Percentiles rank a stretch among this genome's conserved stretches.
These are phyloP conservation scores for Strigamia transsilvanica DNA, from an alignment of 2,888 invertebrate genomes.

Conservation along the genomic window DNA sequence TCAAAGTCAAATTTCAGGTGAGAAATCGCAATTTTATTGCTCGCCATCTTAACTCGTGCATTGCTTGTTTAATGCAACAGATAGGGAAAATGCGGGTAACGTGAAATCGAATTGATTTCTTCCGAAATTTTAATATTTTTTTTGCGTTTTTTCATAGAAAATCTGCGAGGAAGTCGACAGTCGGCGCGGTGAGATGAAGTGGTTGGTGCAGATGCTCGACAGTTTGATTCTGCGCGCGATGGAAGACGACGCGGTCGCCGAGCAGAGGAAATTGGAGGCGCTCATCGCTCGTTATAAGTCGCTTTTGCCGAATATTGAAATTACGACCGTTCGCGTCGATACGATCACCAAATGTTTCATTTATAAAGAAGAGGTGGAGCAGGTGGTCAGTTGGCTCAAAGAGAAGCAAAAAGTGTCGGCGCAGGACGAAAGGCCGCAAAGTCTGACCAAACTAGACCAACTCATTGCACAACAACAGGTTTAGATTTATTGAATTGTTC, in stretches of 20 bases:
- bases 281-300: conserved; percentile 82
- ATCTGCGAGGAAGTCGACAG: conserved; percentile 90
- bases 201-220: conserved; percentile 90
- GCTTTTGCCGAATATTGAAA: conserved; percentile 88
- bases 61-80: conserved; percentile 28
- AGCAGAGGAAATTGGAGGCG: conserved; percentile 82
- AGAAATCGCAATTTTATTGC: conserved; percentile 60
- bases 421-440: conserved; percentile 74
- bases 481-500: too few species aligned
- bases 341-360: conserved; percentile 91
- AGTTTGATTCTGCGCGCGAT: conserved; percentile 83
- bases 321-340: conserved; percentile 91
- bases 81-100: conserved; percentile 36
- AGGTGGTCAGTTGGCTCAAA: conserved; percentile 73
- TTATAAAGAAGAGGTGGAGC: conserved; percentile 86
- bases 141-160: conserved; percentile 68
- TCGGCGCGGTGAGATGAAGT: conserved; percentile 92
- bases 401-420: conserved; percentile 78
- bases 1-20: conserved; percentile 90
- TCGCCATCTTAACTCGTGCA: not conserved
- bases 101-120: conserved; percentile 52
- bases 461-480: conserved; percentile 83
- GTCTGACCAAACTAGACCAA: conserved; percentile 76
- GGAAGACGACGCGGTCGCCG: conserved; percentile 79
- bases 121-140: conserved; percentile 53